Base-by-base conservation (phyloP, 2,113 vertebrate species). In the Trogon surrucura region DNA sequence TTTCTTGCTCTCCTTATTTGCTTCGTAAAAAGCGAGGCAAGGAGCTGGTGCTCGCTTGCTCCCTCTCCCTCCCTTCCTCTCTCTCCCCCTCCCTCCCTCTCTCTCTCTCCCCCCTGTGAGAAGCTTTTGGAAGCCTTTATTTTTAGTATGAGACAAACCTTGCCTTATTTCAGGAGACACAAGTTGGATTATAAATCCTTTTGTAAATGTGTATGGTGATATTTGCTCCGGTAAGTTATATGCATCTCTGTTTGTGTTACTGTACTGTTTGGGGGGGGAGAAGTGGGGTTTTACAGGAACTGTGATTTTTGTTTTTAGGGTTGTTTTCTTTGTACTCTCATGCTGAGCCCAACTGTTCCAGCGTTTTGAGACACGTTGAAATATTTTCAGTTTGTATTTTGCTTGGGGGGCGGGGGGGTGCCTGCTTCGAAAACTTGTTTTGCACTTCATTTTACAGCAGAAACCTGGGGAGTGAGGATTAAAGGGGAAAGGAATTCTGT, bases 151-250 rank as follows among this genome's bases (percentile, higher is more conserved):
- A 98, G 95, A 98, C 98, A 98, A 95, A 96, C 97, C 96, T 97
- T 98, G 87, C 97, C 96, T 97, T 96, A 96, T 98, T 98, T 98
- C 98, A 97, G 97, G 98, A 97, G 97, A 96, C 96, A 78, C 96
- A 98, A 98, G 96, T 98, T 98, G 98, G 98, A 98, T 97, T 98
- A 97, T 98, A 98, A 98, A 98, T 98, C 97, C 90, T 97, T 98
- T 98, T 98, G 98, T 98, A 99, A 99, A 99, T 99, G 98, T 99
- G 99, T 98, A 99, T 99, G 99, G 99, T 99, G 98, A 99, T 99
- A 98, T 99, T 99, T 98, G 98, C 99, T 98, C 98, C 98, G 99
- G 99, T 98, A 98, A 99, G 99, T 98, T 97, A 34, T 61, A 48
- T 93, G 41, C 89, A 81, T 97, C 96, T 97, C 85, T 88, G 5